Base-by-base conservation (phyloP, 2,888 invertebrate genomes). In the Pardosa pseudoannulata region DNA sequence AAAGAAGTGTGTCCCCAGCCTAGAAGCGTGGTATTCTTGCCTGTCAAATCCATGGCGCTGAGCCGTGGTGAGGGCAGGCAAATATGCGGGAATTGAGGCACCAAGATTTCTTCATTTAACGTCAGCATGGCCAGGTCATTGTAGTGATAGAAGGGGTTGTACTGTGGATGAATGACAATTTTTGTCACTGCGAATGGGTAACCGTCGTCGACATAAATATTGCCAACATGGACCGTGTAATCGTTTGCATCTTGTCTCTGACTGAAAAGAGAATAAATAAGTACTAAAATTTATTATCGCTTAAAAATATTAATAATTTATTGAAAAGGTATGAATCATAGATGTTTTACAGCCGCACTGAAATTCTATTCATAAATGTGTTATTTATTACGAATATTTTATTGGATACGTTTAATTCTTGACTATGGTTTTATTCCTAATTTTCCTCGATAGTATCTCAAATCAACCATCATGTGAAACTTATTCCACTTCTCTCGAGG, bases 1-100 rank as follows among this genome's bases (percentile, higher is more conserved):
- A 64, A 81, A 39, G 67, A 41, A 29, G 73, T 62, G 32, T 81
- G 73, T 31, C 87, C 81, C 81, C 81, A 87, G 0, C 87, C 87
- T 3, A 87, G 32, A 6, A 81, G 11, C 36, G 81, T 68, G 1
- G 72, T 73, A 13, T 81, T 73, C 29, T 56, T 28, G 5, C 81
- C 78, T 19, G 31, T 28, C 1, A 87, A 32, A 23, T 72, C 39
- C 29, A 5, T 46, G 6, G 23, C n/a, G 28, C 62, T 39, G 2
- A 87, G 50, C 29, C 39, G 3, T 28, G 70, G 68, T 0, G 65
- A 27, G 0, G 87, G 87, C 2, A 87, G n/a, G 36, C 87, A 87
- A 9, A 87, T 68, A 2, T 79, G 87, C 1, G 85, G 68, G 1
- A 79, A 36, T 16, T 19, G 29, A 1, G 78, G 78, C 9, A n/a